phyloP scores from a whole-genome alignment of 2,888 invertebrate genomes.

The Listrodromus nycthemerus region DNA sequence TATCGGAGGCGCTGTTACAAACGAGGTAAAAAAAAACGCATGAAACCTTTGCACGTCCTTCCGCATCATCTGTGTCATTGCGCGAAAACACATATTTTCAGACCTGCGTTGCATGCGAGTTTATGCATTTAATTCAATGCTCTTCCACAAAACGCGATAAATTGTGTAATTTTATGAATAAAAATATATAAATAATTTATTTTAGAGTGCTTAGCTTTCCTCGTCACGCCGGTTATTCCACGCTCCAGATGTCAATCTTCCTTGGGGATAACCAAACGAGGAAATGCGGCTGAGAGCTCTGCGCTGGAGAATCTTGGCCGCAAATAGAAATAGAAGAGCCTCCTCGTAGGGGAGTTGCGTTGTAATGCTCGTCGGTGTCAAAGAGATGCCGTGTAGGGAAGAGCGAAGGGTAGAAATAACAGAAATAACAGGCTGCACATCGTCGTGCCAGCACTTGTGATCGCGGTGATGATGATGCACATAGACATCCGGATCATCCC shows the following conservation, averaged over 20 bases:
- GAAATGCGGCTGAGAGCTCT: constrained; percentile 54
- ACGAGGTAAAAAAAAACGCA: constrained; percentile 33
- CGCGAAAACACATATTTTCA: background rate
- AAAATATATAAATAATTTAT: background rate
- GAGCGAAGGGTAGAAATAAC: constrained; percentile 61
- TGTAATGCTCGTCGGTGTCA: constrained; percentile 74
- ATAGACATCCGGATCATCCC: background rate
- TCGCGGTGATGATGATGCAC: constrained; percentile 34
- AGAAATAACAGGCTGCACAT: constrained; percentile 46
- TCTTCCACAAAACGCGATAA: background rate
- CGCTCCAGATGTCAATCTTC: constrained; percentile 58
- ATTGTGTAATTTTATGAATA: background rate
- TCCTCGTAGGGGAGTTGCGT: constrained; percentile 64
- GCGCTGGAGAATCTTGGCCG: constrained; percentile 70
- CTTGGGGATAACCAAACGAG: constrained; percentile 55
- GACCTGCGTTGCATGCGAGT: background rate
- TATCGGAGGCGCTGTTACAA: constrained; percentile 8
- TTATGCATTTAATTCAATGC: background rate
- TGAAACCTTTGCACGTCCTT: background rate
- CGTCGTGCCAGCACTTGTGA: constrained; percentile 36
- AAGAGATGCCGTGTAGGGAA: constrained; percentile 74
- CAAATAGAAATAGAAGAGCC: constrained; percentile 79
- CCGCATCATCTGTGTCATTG: background rate
- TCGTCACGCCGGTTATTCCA: constrained; percentile 42
- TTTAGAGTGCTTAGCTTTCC: background rate